Conservation (phyloP, 2,113 vertebrate species). For the Cyrtonyx montezumae region DNA sequence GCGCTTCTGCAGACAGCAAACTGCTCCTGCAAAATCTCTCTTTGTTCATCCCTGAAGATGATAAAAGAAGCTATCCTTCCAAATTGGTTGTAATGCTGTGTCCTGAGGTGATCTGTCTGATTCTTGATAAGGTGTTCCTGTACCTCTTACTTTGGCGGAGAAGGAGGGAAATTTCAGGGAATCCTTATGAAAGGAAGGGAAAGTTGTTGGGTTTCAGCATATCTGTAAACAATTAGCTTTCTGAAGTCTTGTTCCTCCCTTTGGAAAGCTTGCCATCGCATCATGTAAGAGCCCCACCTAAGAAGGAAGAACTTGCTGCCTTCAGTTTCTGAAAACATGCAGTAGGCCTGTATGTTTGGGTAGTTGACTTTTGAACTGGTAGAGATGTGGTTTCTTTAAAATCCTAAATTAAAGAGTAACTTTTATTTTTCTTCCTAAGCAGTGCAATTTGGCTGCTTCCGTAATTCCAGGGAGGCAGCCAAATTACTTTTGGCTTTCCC, state of each 20-base stretch:
- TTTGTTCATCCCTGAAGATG: background rate
- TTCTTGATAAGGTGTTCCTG: background rate
- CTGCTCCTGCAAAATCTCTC: background rate
- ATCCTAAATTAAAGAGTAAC: background rate
- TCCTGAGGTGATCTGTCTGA: background rate
- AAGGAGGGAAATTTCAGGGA: background rate
- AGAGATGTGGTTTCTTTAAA: background rate
- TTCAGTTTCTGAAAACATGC: background rate
- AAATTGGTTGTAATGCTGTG: background rate
- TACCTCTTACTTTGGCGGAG: background rate
- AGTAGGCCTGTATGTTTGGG: fast-evolving
- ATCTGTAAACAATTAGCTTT: background rate
- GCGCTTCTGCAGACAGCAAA: background rate
- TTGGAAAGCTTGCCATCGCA: background rate
- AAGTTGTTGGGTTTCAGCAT: background rate
- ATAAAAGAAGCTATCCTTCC: background rate
- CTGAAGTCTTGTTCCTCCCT: background rate
- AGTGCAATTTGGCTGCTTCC: background rate
- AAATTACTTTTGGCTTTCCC: slow-evolving; percentile 30
- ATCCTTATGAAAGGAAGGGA: background rate
- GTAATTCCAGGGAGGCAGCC: background rate
- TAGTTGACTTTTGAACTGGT: background rate
- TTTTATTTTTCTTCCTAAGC: background rate
- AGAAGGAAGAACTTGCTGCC: background rate
- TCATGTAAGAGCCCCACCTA: background rate